Base-by-base conservation (phyloP, 2,888 invertebrate species). In the Petrolisthes manimaculis region DNA sequence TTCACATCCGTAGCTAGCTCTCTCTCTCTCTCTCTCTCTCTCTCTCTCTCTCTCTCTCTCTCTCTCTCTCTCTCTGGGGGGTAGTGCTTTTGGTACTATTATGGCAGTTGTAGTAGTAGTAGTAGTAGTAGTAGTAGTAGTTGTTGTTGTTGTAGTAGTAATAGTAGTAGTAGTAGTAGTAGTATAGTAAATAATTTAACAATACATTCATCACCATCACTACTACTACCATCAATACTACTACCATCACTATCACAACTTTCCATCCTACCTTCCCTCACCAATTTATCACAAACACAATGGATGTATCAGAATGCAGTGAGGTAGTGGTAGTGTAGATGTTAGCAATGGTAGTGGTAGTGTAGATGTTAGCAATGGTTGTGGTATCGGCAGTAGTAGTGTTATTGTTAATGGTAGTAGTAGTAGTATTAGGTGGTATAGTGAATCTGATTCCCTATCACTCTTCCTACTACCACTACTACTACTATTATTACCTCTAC, bases 51-150 rank as follows among this genome's bases (percentile, higher is more conserved):
- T 67, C n/a, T 69, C 82, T n/a, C 53, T 67, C 37, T 74, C 18
- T 21, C 69, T 54, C 85, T 54, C 54, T 55, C 18, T 78, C 21
- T 79, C 24, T 51, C 56, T 51, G 75, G 74, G 37, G 71, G 75
- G 55, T 74, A 37, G 81, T 61, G 81, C 81, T 81, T 75, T 81
- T 86, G 69, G 81, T 81, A 81, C 79, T 74, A 81, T 81, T 81
- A 81, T 86, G 74, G 81, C 74, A 86, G 81, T 75, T 74, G 55
- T 81, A 86, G 61, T 61, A 61, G 61, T 61, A 61, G 61, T 14
- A 61, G 61, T 61, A 61, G 61, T 61, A 61, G 61, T 74, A 21
- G 18, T 61, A 61, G 61, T 61, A 61, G 61, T 9, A 12, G 81
- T 54, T 18, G 54, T n/a, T 12, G 81, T 75, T 86, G 86, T 81